phyloP scores from a whole-genome alignment of 2,113 vertebrate species.

The Aptenodytes patagonicus region DNA sequence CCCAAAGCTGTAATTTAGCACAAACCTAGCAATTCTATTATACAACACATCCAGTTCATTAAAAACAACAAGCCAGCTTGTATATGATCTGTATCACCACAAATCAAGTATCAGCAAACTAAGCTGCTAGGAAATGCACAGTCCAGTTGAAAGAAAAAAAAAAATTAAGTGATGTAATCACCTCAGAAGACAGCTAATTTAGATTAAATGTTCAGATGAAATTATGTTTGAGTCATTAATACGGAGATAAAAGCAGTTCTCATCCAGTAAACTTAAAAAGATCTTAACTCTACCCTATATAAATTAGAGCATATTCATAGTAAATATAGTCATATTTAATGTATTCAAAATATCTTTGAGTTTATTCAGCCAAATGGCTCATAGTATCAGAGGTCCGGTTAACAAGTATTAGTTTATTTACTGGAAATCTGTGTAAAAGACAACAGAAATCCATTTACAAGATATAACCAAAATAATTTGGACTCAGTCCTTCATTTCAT shows the following conservation, averaged over 20 bases:
- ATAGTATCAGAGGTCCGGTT: not conserved
- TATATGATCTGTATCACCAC: constrained; percentile 56
- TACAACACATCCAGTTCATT: constrained; percentile 66
- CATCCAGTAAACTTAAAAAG: not conserved
- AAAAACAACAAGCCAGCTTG: constrained; percentile 64
- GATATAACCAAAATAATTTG: not conserved
- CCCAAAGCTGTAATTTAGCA: constrained; percentile 66
- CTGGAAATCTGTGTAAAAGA: not conserved
- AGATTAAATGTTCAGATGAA: constrained; percentile 32
- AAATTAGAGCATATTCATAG: not conserved
- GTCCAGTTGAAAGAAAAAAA: constrained; percentile 11
- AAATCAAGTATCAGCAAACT: constrained; percentile 67
- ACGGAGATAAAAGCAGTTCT: not conserved
- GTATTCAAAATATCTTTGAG: not conserved
- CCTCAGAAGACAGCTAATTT: constrained; percentile 31
- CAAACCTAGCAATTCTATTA: constrained; percentile 68
- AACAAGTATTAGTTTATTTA: constrained; percentile 6
- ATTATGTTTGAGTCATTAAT: constrained; percentile 9
- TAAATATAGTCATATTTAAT: not conserved
- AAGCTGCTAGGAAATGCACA: constrained; percentile 45
- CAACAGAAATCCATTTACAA: constrained; percentile 15
- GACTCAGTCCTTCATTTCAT: constrained; percentile 7
- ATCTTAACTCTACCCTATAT: not conserved
- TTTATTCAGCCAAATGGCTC: not conserved
- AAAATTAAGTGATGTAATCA: constrained; percentile 8